Base-by-base conservation (phyloP, 2,113 vertebrate species). In the Aegithalos caudatus region DNA sequence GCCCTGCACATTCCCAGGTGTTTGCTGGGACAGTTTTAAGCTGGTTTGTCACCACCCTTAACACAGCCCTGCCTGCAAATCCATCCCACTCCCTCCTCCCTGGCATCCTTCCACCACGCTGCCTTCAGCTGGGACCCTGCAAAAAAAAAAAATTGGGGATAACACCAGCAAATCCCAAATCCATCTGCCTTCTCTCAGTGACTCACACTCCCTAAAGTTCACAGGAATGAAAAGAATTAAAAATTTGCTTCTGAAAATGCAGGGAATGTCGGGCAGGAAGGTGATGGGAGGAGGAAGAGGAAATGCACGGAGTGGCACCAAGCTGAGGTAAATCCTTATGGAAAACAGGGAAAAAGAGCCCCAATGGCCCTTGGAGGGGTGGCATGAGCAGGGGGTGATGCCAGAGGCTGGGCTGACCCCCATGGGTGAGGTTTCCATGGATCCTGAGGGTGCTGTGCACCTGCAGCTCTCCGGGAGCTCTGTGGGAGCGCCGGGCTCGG, bases 311-410 rank as follows among this genome's bases (percentile, higher is more conserved):
- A 33, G 20, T 8, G 29, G 33, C 42, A 50, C 12, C 40, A 3
- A 11, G 22, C 2, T 20, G 9, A 45, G 64, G 14, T 12, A 3
- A 24, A 12, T 50, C 31, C 64, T 64, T 1, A 1, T 0, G 60
- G 58, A 56, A 15, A 77, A 12, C 0, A 2, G 15, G 25, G 45
- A 65, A 7, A 12, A 47, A 15, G 42, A 70, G 37, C 57, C 9
- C 0, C 7, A 0, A 2, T 0, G 23, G 9, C 15, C 21, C 21
- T 38, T 33, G 62, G 27, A 65, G 15, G 11, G n/a, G 31, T 19
- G 28, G 11, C 38, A 28, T 2, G 4, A 51, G 69, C 72, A 80
- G 21, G 7, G 7, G 23, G 9, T 5, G 58, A 85, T 54, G 57
- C 8, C 69, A 67, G 77, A 80, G 37, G 14, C 45, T 8, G 42